phyloP scores from a whole-genome alignment of 1,140 invertebrate genomes.

The Megathymus violae region DNA sequence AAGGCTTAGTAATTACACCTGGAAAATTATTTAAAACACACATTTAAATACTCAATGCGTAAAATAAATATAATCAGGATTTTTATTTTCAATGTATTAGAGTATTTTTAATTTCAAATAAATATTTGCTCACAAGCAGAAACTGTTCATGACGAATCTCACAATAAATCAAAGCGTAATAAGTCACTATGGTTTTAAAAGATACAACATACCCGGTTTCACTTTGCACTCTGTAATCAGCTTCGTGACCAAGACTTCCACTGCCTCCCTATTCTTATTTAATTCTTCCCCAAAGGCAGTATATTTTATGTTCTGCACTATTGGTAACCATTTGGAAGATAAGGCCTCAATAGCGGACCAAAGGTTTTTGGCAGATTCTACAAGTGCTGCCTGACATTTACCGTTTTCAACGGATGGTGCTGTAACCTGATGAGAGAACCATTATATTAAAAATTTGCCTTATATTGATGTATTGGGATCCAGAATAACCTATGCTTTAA shows the following conservation, averaged over 20 bases:
- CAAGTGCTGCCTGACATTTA: slow-evolving; percentile 15
- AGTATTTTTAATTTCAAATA: too few relatives aligned
- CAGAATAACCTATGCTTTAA: too few relatives aligned
- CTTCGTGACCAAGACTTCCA: neutral
- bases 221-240: neutral
- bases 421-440: slow-evolving; percentile 26
- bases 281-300: neutral
- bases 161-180: too few relatives aligned
- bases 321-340: slow-evolving; percentile 2
- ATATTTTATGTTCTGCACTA: slow-evolving; percentile 4
- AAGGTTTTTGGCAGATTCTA: slow-evolving; percentile 10
- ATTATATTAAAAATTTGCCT: too few relatives aligned
- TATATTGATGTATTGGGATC: too few relatives aligned
- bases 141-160: too few relatives aligned
- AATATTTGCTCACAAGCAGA: too few relatives aligned
- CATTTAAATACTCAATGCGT: too few relatives aligned
- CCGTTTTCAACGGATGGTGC: slow-evolving; percentile 23
- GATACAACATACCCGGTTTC: slow-evolving; percentile 4
- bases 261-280: neutral
- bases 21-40: too few relatives aligned
- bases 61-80: too few relatives aligned
- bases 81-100: too few relatives aligned
- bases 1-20: neutral
- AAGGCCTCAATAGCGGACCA: neutral
- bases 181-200: too few relatives aligned